Percentiles rank a stretch among this genome's conserved stretches.
phyloP scores from a whole-genome alignment of 2,113 vertebrate genomes.

The Ariopsis seemanni region DNA sequence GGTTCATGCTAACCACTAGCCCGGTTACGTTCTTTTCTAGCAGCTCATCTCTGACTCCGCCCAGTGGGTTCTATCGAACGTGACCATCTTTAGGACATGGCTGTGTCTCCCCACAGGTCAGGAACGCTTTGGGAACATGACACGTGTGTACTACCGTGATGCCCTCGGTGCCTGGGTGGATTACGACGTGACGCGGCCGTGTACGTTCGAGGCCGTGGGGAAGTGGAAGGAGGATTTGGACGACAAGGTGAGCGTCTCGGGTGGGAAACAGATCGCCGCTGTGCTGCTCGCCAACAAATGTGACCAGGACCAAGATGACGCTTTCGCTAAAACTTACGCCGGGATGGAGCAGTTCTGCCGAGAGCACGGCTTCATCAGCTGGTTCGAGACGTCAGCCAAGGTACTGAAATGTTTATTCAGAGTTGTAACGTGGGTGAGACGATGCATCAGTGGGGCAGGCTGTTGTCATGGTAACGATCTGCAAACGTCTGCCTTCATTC shows the following conservation, averaged over 20 bases:
- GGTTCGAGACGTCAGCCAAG: conserved; percentile 81
- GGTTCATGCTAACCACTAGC: not conserved
- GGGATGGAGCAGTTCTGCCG: conserved; percentile 78
- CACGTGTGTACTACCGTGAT: conserved; percentile 80
- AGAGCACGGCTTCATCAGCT: conserved; percentile 77
- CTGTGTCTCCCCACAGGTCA: conserved; percentile 66
- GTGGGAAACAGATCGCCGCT: conserved; percentile 71
- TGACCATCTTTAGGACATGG: too few relatives aligned
- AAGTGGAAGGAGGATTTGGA: conserved; percentile 84
- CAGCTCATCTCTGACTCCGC: not conserved
- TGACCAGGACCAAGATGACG: conserved; percentile 71
- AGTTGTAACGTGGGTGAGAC: not conserved
- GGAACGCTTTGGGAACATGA: conserved; percentile 84
- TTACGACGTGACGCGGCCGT: conserved; percentile 75
- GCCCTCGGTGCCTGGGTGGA: conserved; percentile 80
- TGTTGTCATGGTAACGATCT: not conserved
- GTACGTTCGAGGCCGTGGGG: conserved; percentile 76
- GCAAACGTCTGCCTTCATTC: not conserved
- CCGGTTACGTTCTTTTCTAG: too few relatives aligned
- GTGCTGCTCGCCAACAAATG: conserved; percentile 81
- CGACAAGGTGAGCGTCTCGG: conserved; percentile 73
- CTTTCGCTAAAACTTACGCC: conserved; percentile 59
- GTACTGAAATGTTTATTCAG: conserved; percentile 52
- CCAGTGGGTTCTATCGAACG: not conserved
- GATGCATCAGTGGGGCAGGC: not conserved